Evolutionary conservation across 2,113 vertebrate genomes (phyloP).

Genomic region (Telmatochromis brachygnathus): DNA sequence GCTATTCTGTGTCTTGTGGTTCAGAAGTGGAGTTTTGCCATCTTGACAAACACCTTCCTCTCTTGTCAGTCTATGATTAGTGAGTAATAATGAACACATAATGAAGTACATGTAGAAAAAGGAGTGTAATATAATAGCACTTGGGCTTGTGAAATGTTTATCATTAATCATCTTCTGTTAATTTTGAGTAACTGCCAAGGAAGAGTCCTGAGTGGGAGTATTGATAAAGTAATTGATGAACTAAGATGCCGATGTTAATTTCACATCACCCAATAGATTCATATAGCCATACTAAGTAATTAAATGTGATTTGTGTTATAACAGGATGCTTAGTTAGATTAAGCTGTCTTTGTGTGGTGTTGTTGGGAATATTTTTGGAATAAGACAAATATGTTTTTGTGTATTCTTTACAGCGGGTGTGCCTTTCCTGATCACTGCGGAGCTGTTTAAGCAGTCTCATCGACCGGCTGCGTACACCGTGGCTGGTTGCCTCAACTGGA

Average conservation of each 20-base stretch:
- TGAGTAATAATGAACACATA: slow-evolving; percentile 10
- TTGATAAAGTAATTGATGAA: slow-evolving; percentile 34
- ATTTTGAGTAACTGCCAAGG: slow-evolving; percentile 20
- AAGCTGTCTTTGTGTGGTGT: background rate
- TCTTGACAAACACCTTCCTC: slow-evolving; percentile 4
- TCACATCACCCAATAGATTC: slow-evolving; percentile 14
- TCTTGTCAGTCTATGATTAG: slow-evolving; percentile 3
- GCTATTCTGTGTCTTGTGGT: background rate
- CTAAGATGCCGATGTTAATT: slow-evolving; percentile 17
- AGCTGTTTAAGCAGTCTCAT: slow-evolving; percentile 86
- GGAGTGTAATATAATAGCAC: slow-evolving; percentile 2
- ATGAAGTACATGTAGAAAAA: slow-evolving; percentile 14
- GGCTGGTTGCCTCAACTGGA: slow-evolving; percentile 85
- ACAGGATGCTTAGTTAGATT: background rate
- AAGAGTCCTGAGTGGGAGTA: slow-evolving; percentile 7
- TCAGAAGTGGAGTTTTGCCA: background rate
- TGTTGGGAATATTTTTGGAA: background rate
- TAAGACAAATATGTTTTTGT: background rate
- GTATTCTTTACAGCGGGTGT: slow-evolving; percentile 69
- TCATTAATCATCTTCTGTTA: slow-evolving; percentile 15
- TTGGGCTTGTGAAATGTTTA: background rate
- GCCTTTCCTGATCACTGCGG: slow-evolving; percentile 83
- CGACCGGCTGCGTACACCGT: slow-evolving; percentile 80
- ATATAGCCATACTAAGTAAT: background rate
- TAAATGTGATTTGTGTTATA: slow-evolving; percentile 23